Evolutionary conservation across 2,888 invertebrate genomes (phyloP).

Genomic region (Germaria angustata): DNA sequence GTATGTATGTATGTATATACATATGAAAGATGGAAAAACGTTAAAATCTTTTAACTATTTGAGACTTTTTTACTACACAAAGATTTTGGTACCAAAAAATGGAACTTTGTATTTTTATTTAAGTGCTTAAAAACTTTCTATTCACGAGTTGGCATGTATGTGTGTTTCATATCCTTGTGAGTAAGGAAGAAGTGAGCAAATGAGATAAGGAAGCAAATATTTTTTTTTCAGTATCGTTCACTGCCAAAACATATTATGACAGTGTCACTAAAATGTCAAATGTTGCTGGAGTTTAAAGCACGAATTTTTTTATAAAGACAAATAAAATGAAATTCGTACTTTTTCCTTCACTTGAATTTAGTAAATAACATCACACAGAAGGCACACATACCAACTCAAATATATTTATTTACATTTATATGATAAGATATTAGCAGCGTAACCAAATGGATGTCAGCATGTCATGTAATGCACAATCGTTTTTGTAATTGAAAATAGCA

Average conservation of each 20-base stretch:
- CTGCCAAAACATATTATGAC: constrained; percentile 66
- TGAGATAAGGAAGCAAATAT: constrained; percentile 22
- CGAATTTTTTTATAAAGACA: constrained; percentile 42
- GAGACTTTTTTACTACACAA: not conserved
- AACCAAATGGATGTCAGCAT: not conserved
- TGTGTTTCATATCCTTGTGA: constrained; percentile 31
- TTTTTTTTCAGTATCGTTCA: constrained; percentile 1
- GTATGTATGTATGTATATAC: not conserved
- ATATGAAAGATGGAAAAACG: too few species aligned
- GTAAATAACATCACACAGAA: constrained; percentile 12
- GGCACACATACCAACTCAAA: not conserved
- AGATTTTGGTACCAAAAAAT: not conserved
- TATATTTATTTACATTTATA: not conserved
- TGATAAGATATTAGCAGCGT: not conserved
- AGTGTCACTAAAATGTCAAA: constrained; percentile 64
- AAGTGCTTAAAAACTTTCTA: constrained; percentile 17
- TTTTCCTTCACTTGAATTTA: constrained; percentile 9
- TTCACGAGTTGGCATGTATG: too few species aligned
- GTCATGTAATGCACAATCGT: not conserved
- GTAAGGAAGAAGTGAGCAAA: not conserved
- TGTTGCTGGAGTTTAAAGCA: constrained; percentile 44
- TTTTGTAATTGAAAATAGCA: not conserved
- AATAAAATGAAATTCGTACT: constrained; percentile 31
- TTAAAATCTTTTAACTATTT: too few species aligned
- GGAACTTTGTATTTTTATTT: constrained; percentile 5